Conservation (phyloP, 2,888 invertebrate genomes). For the Tipula vernalis region DNA sequence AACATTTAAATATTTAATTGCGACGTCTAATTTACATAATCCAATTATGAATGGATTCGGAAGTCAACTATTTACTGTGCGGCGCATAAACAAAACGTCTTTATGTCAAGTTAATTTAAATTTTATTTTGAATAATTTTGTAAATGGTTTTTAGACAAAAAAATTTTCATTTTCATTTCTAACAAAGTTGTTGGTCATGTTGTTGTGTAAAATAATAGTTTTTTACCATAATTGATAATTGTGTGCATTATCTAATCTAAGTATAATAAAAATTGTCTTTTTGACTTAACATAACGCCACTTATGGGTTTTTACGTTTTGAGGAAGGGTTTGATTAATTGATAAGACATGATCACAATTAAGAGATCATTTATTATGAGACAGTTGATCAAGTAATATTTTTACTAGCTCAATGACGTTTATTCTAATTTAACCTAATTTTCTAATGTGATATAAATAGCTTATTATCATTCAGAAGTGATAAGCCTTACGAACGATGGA, state of each 20-base stretch:
- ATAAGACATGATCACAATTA: no score
- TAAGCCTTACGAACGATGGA: no score
- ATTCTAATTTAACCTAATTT: no score
- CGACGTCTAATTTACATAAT: neutral
- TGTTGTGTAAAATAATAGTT: neutral
- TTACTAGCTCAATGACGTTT: no score
- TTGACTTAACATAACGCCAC: neutral
- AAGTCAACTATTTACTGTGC: neutral
- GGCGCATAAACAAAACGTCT: neutral
- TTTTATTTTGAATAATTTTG: neutral
- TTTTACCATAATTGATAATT: neutral
- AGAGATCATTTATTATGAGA: no score
- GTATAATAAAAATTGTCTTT: neutral
- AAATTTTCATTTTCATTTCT: neutral
- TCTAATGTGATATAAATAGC: no score
- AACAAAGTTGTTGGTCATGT: neutral
- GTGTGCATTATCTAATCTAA: neutral
- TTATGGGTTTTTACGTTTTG: no score
- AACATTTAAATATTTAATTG: neutral
- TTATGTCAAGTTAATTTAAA: neutral
- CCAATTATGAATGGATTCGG: neutral
- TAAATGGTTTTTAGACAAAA: neutral
- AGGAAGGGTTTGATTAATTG: no score
- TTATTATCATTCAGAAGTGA: no score
- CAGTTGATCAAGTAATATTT: no score